Evolutionary conservation across 64 coral and sea anemone species (phyloP).

Genomic region (Stylophora pistillata): DNA sequence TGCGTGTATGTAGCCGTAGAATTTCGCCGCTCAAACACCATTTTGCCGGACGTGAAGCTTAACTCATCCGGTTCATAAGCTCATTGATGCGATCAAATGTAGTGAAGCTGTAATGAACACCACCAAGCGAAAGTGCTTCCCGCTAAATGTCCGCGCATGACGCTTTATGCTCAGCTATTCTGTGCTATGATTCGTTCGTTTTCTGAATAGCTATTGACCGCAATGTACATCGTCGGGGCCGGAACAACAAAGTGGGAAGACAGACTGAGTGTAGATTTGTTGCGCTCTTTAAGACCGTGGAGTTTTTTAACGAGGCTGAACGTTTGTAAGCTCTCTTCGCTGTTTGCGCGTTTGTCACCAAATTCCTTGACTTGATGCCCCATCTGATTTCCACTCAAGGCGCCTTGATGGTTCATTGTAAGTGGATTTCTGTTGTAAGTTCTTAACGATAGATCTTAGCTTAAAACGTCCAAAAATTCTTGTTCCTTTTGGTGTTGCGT

Average conservation of each 20-base stretch:
- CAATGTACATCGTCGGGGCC: neutral
- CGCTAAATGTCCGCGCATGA: neutral
- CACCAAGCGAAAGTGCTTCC: neutral
- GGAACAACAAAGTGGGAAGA: neutral
- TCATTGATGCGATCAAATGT: constrained; percentile 8
- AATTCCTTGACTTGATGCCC: neutral
- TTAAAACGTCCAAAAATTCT: neutral
- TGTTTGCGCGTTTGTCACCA: neutral
- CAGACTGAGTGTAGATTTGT: neutral
- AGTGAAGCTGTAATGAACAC: constrained; percentile 23
- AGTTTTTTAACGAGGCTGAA: neutral
- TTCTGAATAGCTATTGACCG: neutral
- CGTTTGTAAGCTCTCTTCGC: neutral
- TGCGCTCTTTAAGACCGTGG: neutral
- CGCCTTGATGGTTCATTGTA: neutral
- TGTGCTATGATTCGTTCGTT: neutral
- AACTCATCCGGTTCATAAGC: constrained; percentile 25
- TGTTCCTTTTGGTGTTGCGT: neutral
- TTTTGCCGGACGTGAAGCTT: constrained; percentile 11
- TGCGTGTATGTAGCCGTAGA: constrained; percentile 28
- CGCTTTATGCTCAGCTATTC: neutral
- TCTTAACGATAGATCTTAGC: neutral
- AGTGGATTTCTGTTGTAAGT: neutral
- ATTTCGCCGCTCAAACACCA: neutral
- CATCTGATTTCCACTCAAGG: neutral